phyloP scores from a whole-genome alignment of 92 coral and sea anemone species.

The Porites cylindrica region DNA sequence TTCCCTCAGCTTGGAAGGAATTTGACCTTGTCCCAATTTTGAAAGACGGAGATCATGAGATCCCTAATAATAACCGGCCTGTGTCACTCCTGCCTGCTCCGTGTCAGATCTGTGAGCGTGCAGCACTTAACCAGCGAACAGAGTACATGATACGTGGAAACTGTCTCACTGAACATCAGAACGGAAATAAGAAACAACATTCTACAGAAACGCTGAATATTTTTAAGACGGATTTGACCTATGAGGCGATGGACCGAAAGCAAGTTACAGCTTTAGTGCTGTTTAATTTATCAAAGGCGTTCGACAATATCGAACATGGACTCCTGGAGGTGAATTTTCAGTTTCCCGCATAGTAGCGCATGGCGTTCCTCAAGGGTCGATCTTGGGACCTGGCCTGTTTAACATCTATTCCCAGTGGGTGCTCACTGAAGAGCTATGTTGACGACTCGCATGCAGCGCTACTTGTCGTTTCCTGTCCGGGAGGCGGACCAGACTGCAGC shows the following conservation, averaged over 20 bases:
- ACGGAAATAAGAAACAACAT: neutral
- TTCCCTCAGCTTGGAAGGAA: too few relatives aligned
- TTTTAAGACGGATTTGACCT: neutral
- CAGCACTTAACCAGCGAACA: neutral
- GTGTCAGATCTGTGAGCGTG: neutral
- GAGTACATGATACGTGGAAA: neutral
- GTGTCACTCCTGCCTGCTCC: too few relatives aligned
- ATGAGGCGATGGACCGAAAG: neutral
- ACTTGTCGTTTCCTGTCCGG: slow-evolving; percentile 30
- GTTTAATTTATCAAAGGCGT: slow-evolving; percentile 1
- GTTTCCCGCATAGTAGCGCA: neutral
- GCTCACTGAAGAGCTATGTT: slow-evolving; percentile 25
- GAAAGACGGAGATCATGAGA: too few relatives aligned
- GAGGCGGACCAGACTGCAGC: slow-evolving; percentile 7
- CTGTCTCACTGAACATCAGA: neutral
- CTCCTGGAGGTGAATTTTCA: neutral
- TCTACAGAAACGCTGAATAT: neutral
- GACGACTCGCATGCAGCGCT: slow-evolving; percentile 44
- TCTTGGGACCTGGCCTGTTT: slow-evolving; percentile 44
- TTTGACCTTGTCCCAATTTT: too few relatives aligned
- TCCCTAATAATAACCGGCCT: too few relatives aligned
- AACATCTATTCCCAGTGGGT: slow-evolving; percentile 18
- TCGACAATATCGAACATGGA: slow-evolving; percentile 7
- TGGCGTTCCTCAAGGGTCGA: slow-evolving; percentile 56
- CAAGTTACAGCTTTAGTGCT: neutral